These are phyloP conservation scores for Paraescarpia echinospica DNA, from an alignment of 1,140 invertebrate species.

Conservation along the genomic window DNA sequence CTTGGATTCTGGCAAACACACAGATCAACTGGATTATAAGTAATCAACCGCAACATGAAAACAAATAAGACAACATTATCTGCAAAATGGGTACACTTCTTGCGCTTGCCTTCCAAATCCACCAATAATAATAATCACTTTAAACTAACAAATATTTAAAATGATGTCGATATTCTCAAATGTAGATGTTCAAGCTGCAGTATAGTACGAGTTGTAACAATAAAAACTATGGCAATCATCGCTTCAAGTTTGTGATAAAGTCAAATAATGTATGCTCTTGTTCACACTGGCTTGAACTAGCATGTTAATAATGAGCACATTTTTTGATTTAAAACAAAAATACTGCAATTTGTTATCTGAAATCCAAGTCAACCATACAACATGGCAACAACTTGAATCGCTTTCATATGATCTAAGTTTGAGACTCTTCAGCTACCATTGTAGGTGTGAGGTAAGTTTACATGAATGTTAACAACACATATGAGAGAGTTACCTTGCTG, in stretches of 20 bases:
- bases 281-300: too few relatives aligned
- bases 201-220: background rate
- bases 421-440: background rate
- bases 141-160: too few relatives aligned
- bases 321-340: too few relatives aligned
- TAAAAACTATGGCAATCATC: background rate
- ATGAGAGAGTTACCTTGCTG: conserved; percentile 65
- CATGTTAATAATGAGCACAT: too few relatives aligned
- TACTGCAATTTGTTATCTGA: too few relatives aligned
- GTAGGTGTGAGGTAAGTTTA: background rate
- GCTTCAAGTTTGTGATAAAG: background rate
- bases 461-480: background rate
- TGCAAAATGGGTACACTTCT: too few relatives aligned
- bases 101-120: too few relatives aligned
- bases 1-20: conserved; percentile 75
- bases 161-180: background rate
- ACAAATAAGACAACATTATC: background rate
- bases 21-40: background rate
- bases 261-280: too few relatives aligned
- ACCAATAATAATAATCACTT: too few relatives aligned
- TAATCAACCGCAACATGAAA: background rate
- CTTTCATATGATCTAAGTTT: background rate
- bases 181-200: background rate
- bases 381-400: too few relatives aligned
- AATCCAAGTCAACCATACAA: too few relatives aligned